These are phyloP conservation scores for Xestia sexstrigata DNA, from an alignment of 2,888 invertebrate genomes.

Conservation along the genomic window DNA sequence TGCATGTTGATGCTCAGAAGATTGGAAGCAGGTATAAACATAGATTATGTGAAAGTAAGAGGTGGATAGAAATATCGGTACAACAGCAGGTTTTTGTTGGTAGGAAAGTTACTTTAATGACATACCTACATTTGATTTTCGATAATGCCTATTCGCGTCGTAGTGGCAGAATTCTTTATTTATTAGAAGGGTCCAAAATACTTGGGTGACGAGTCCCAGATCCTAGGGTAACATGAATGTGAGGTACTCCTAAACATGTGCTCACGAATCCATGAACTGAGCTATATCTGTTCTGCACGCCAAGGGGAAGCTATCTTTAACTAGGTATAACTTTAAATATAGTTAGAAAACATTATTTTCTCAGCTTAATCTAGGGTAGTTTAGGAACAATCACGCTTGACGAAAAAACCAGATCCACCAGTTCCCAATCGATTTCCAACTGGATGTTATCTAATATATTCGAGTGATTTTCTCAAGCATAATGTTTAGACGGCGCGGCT, in stretches of 20 bases:
- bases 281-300: background rate
- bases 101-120: background rate
- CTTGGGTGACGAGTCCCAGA: background rate
- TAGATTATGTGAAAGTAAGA: conserved; percentile 29
- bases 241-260: background rate
- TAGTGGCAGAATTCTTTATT: background rate
- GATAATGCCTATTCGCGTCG: background rate
- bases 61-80: background rate
- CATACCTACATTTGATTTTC: background rate
- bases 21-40: conserved; percentile 54
- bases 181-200: background rate
- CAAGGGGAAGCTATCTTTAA: background rate
- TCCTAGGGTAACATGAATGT: background rate
- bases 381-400: background rate
- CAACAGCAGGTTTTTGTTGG: background rate
- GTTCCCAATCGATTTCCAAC: background rate
- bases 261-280: background rate
- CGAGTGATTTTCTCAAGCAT: too few relatives aligned
- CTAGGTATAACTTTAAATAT: background rate
- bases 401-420: background rate
- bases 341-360: background rate
- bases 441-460: background rate
- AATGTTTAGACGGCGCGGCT: too few relatives aligned
- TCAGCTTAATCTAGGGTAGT: background rate
- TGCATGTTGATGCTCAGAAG: conserved; percentile 26